phyloP scores from a whole-genome alignment of 2,113 vertebrate genomes.

The Boulengeromyrus knoepffleri region DNA sequence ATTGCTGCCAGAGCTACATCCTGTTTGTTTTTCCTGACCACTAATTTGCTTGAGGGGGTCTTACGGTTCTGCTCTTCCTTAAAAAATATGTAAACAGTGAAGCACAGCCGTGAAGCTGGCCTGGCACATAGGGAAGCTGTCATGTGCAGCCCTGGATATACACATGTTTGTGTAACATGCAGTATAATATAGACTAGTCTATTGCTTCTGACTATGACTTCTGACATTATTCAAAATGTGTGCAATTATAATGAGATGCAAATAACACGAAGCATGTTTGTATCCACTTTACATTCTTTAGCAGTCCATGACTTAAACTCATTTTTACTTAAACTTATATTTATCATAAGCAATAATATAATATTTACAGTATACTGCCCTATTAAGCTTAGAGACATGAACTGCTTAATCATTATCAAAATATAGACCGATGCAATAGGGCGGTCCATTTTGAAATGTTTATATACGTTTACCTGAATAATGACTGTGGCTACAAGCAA shows the following conservation, averaged over 20 bases:
- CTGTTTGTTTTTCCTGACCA: constrained; percentile 57
- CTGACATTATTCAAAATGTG: background rate
- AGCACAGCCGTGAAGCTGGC: constrained; percentile 1
- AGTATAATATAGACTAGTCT: background rate
- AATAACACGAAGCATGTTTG: background rate
- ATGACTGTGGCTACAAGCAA: constrained; percentile 12
- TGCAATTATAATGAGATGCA: background rate
- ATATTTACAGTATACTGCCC: background rate
- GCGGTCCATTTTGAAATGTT: constrained; percentile 38
- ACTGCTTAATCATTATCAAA: background rate
- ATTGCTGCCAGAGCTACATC: background rate
- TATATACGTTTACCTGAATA: constrained; percentile 37
- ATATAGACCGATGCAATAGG: background rate
- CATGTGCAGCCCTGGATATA: background rate
- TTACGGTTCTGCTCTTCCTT: constrained; percentile 29
- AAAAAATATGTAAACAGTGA: constrained; percentile 52
- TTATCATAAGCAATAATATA: background rate
- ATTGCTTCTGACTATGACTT: background rate
- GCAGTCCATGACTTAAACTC: background rate
- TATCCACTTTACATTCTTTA: background rate
- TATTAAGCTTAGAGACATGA: background rate
- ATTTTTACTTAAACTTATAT: background rate
- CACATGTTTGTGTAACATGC: background rate
- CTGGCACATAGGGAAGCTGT: background rate
- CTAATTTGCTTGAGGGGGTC: constrained; percentile 4